phyloP scores from a whole-genome alignment of 2,113 vertebrate species.

The Atrichornis clamosus region DNA sequence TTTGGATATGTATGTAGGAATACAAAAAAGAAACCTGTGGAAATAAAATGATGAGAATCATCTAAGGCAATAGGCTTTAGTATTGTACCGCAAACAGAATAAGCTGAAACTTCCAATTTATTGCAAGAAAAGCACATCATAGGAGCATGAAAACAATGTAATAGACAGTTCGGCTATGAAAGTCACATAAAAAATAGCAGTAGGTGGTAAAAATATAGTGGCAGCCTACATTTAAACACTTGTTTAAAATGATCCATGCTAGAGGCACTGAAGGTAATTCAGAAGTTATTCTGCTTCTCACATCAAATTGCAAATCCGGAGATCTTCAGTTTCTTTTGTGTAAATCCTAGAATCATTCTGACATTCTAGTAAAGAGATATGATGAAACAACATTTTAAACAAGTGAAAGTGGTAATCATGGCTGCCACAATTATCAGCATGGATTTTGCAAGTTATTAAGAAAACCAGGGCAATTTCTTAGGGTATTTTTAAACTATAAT shows the following conservation, averaged over 20 bases:
- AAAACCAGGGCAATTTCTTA: neutral
- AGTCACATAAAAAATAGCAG: neutral
- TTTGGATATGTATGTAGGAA: neutral
- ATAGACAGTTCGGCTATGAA: neutral
- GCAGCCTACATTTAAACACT: neutral
- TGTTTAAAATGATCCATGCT: neutral
- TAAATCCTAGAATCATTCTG: neutral
- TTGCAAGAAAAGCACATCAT: neutral
- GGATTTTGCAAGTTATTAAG: neutral
- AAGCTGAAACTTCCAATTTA: neutral
- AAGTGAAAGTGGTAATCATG: neutral
- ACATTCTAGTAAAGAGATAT: neutral
- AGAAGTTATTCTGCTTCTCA: neutral
- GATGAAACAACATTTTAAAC: constrained; percentile 4
- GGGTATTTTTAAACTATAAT: constrained; percentile 1
- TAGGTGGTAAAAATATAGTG: neutral
- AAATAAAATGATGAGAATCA: neutral
- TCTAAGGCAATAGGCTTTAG: neutral
- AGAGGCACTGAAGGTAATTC: neutral
- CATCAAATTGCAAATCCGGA: neutral
- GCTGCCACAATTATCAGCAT: neutral
- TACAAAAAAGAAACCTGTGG: neutral
- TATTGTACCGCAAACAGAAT: neutral
- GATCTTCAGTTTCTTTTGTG: neutral
- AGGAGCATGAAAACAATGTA: neutral